Evolutionary conservation across 2,113 vertebrate species (phyloP).

Genomic region (Vulpes ferrilata): DNA sequence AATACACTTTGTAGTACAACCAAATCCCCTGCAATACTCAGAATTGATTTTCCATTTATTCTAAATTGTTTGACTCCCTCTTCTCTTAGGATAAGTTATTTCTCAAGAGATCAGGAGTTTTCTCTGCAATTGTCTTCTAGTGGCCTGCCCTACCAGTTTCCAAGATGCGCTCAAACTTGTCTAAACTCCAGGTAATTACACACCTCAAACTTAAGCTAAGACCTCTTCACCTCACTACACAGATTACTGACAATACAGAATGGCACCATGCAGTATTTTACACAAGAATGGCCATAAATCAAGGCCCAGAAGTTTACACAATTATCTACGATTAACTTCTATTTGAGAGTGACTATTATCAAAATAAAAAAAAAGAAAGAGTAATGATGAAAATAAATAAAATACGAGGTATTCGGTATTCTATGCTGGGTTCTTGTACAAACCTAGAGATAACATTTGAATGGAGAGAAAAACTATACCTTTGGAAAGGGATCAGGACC

Average conservation of each 20-base stretch:
- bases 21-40: not conserved
- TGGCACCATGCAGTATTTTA: not conserved
- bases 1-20: not conserved
- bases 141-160: not conserved
- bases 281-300: not conserved
- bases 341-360: not conserved
- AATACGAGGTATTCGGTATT: not conserved
- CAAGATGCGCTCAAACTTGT: not conserved
- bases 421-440: not conserved
- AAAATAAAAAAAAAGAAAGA: not conserved
- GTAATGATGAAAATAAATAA: not conserved
- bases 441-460: slow-evolving; percentile 9
- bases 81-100: not conserved
- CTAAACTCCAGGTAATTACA: not conserved
- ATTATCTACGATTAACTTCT: not conserved
- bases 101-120: not conserved
- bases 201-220: slow-evolving; percentile 13
- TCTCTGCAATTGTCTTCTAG: slow-evolving; percentile 16
- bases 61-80: not conserved
- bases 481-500: slow-evolving; percentile 1
- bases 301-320: not conserved
- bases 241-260: not conserved
- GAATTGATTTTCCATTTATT: not conserved
- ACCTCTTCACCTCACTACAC: not conserved
- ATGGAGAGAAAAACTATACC: not conserved